Conservation (phyloP, 2,888 invertebrate genomes). For the Lapara coniferarum region DNA sequence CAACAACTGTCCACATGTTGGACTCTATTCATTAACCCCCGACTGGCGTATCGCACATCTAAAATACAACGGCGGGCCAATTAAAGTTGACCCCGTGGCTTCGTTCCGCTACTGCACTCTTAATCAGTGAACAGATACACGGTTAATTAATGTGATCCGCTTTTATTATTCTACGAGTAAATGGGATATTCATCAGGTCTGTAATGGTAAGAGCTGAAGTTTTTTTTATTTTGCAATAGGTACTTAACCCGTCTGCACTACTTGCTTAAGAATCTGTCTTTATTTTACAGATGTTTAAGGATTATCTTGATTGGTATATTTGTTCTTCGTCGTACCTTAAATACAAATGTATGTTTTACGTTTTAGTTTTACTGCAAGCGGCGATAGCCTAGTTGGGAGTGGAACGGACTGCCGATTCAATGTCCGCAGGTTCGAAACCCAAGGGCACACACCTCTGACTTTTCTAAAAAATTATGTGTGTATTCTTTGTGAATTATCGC, state of each 20-base stretch:
- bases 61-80: conserved; percentile 73
- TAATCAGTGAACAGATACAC: conserved; percentile 78
- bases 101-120: conserved; percentile 77
- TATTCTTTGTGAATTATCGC: too few relatives aligned
- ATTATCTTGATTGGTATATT: background rate
- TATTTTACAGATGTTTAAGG: background rate
- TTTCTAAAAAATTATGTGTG: too few relatives aligned
- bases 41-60: conserved; percentile 73
- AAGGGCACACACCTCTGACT: too few relatives aligned
- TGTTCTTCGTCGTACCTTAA: too few relatives aligned
- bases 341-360: too few relatives aligned
- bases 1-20: conserved; percentile 76
- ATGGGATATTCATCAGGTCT: conserved; percentile 53
- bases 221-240: conserved; percentile 14
- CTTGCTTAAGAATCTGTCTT: background rate
- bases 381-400: too few relatives aligned
- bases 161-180: conserved; percentile 68
- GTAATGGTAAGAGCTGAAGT: conserved; percentile 34
- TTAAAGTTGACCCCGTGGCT: conserved; percentile 75
- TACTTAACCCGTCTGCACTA: background rate
- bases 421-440: too few relatives aligned
- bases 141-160: conserved; percentile 78
- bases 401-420: too few relatives aligned
- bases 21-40: conserved; percentile 73
- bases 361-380: too few relatives aligned